Conservation (phyloP, 1,140 invertebrate genomes). For the Nephila pilipes region DNA sequence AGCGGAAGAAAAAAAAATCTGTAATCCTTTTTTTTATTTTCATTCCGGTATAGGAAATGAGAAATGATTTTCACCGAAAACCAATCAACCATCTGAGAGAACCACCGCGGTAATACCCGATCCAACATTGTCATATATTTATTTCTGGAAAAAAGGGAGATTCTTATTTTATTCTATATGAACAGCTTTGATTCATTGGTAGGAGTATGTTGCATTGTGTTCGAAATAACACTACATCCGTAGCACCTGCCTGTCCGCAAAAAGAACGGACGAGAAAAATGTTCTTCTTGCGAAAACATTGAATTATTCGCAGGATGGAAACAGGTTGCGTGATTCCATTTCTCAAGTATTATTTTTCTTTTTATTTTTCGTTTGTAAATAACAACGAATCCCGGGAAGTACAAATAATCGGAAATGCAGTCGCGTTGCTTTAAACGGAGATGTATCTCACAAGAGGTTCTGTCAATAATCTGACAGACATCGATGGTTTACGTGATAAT, state of each 20-base stretch:
- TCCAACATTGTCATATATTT: constrained; percentile 14
- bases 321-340: constrained; percentile 13
- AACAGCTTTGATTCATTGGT: constrained; percentile 27
- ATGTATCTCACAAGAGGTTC: not conserved
- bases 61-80: constrained; percentile 48
- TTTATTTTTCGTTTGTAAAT: not conserved
- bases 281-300: constrained; percentile 17
- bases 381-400: not conserved
- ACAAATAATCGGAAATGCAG: not conserved
- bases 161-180: constrained; percentile 21
- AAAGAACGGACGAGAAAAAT: not conserved
- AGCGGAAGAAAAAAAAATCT: not conserved
- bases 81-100: not conserved
- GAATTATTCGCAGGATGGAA: constrained; percentile 30
- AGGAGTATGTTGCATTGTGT: not conserved
- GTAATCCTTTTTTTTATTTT: not conserved
- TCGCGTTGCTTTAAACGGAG: not conserved
- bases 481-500: not conserved
- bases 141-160: not conserved
- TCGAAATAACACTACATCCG: constrained; percentile 58
- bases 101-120: not conserved
- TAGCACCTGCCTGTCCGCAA: constrained; percentile 14
- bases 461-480: not conserved
- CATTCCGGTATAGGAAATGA: constrained; percentile 21
- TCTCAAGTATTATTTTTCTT: not conserved